Evolutionary conservation across 2,888 invertebrate genomes (phyloP).

Genomic region (Andrena hattorfiana): DNA sequence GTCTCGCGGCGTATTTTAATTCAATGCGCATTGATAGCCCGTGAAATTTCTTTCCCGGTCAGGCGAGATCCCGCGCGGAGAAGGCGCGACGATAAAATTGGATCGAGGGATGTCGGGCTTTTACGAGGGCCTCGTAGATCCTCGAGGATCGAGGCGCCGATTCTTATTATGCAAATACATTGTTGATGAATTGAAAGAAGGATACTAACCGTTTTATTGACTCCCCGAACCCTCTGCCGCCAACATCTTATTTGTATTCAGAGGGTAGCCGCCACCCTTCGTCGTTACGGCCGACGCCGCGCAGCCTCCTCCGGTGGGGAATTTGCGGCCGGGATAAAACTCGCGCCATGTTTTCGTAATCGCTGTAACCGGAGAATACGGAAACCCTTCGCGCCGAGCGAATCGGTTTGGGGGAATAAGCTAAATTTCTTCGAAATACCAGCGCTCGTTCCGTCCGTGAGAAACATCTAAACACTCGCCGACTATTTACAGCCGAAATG

Average conservation of each 20-base stretch:
- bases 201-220: conserved; percentile 67
- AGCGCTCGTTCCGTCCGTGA: conserved; percentile 10
- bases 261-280: conserved; percentile 46
- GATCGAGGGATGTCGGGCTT: conserved; percentile 36
- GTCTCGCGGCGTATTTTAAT: conserved; percentile 49
- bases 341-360: conserved; percentile 73
- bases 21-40: conserved; percentile 49
- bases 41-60: conserved; percentile 54
- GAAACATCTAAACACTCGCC: conserved; percentile 15
- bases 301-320: conserved; percentile 50
- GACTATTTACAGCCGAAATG: background rate
- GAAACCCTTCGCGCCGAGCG: conserved; percentile 23
- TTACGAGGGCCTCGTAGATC: conserved; percentile 24
- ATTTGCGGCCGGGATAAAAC: conserved; percentile 72
- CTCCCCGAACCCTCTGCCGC: conserved; percentile 47
- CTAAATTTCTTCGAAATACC: conserved; percentile 27
- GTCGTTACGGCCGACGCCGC: conserved; percentile 52
- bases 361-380: conserved; percentile 39
- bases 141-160: conserved; percentile 2
- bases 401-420: conserved; percentile 44
- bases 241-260: conserved; percentile 73
- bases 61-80: background rate
- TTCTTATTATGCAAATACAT: conserved; percentile 45
- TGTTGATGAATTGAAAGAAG: conserved; percentile 63
- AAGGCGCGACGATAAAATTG: conserved; percentile 26